These are phyloP conservation scores for Parauchenoglanis ngamensis DNA, from an alignment of 2,797 vertebrate species.

Conservation along the genomic window DNA sequence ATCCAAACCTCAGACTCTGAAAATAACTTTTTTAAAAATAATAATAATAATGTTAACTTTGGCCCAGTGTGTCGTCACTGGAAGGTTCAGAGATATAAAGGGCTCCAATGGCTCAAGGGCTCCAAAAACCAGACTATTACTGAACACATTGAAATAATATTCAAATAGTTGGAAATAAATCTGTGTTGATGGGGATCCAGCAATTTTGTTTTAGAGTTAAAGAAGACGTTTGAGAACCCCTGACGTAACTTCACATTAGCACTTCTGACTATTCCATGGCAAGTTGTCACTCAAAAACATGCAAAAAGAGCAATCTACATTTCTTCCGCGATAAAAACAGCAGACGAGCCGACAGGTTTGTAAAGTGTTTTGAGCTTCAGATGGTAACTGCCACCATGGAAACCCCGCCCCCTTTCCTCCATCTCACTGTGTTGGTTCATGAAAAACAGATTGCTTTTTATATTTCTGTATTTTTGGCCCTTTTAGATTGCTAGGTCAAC, in stretches of 20 bases:
- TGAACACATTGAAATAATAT: slow-evolving; percentile 2
- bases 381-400: not conserved
- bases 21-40: not conserved
- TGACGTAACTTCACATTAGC: not conserved
- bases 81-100: not conserved
- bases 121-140: not conserved
- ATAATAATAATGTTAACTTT: slow-evolving; percentile 5
- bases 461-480: too few relatives aligned
- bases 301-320: not conserved
- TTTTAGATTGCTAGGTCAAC: not conserved
- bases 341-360: too few relatives aligned
- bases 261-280: not conserved
- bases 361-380: not conserved
- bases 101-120: not conserved
- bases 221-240: not conserved
- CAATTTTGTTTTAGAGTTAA: not conserved
- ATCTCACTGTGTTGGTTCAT: not conserved
- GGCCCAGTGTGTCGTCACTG: not conserved
- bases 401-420: not conserved
- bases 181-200: too few relatives aligned
- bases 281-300: not conserved
- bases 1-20: slow-evolving; percentile 7
- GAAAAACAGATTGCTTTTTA: too few relatives aligned
- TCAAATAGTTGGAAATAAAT: not conserved
- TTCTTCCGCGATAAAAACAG: not conserved